A percentile compares a stretch with the other conserved stretches of the same genome.
Evolutionary conservation across 2,888 invertebrate species (phyloP).

Genomic region (Erebia epiphron): DNA sequence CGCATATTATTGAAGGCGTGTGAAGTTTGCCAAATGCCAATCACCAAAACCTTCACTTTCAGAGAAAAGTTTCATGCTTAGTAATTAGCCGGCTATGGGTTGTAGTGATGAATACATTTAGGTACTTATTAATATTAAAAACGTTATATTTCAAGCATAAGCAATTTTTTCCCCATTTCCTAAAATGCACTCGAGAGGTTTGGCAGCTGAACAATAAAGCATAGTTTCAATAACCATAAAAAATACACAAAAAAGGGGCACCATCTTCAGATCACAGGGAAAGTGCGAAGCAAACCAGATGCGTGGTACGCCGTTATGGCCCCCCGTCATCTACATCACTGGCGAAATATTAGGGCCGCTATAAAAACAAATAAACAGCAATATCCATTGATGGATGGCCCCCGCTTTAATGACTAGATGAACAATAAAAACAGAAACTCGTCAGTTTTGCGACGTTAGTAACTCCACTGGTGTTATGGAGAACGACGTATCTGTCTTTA

Average conservation of each 20-base stretch:
- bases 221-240: slow-evolving; percentile 19
- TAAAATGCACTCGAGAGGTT: slow-evolving; percentile 7
- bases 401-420: slow-evolving; percentile 47
- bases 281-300: slow-evolving; percentile 35
- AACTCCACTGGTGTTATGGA: slow-evolving; percentile 45
- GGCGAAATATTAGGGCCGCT: slow-evolving; percentile 43
- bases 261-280: slow-evolving; percentile 23
- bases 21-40: too few species aligned
- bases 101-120: too few species aligned
- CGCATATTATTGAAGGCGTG: too few species aligned
- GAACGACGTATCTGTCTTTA: slow-evolving; percentile 16
- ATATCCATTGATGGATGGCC: slow-evolving; percentile 42
- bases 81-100: too few species aligned
- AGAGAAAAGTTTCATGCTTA: too few species aligned
- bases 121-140: too few species aligned
- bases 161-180: background rate
- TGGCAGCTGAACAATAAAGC: slow-evolving; percentile 6
- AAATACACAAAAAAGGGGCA: slow-evolving; percentile 18
- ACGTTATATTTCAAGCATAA: background rate
- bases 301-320: slow-evolving; percentile 25
- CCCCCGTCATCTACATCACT: slow-evolving; percentile 31
- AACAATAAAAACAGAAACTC: slow-evolving; percentile 67
- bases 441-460: slow-evolving; percentile 54
- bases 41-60: too few species aligned
- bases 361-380: slow-evolving; percentile 46